phyloP scores from a whole-genome alignment of 1,140 invertebrate species.

The Brachionus calyciflorus region DNA sequence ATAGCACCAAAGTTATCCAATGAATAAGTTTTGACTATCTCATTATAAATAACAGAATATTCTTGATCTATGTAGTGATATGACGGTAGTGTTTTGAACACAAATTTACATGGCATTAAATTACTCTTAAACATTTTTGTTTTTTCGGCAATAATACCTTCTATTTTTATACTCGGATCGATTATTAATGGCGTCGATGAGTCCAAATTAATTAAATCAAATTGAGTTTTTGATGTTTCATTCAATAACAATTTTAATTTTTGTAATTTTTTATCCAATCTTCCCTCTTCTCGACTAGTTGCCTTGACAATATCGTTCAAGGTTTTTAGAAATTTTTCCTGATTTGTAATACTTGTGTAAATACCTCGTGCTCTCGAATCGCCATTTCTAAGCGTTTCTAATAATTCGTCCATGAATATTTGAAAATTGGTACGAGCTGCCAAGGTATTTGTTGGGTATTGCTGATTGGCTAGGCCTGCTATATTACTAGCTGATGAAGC shows the following conservation, averaged over 20 bases:
- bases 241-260: slow-evolving; percentile 65
- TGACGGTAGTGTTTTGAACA: slow-evolving; percentile 71
- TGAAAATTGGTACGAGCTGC: slow-evolving; percentile 28
- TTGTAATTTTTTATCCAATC: slow-evolving; percentile 61
- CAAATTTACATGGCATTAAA: slow-evolving; percentile 91
- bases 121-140: slow-evolving; percentile 89
- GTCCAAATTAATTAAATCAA: slow-evolving; percentile 86
- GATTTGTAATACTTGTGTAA: slow-evolving; percentile 30
- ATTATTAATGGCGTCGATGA: slow-evolving; percentile 72
- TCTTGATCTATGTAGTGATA: slow-evolving; percentile 63
- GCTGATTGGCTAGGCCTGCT: not conserved
- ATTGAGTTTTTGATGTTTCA: slow-evolving; percentile 73
- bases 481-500: not conserved
- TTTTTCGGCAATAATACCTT: slow-evolving; percentile 78
- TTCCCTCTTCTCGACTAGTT: not conserved
- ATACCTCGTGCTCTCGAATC: not conserved
- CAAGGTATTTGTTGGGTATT: not conserved
- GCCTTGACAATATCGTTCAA: slow-evolving; percentile 36
- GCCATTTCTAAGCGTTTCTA: slow-evolving; percentile 24
- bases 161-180: slow-evolving; percentile 84
- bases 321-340: slow-evolving; percentile 20
- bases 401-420: slow-evolving; percentile 41
- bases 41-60: slow-evolving; percentile 93
- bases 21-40: too few species aligned
- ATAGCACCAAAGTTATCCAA: too few species aligned